Evolutionary conservation across 2,797 vertebrate species (phyloP).

Genomic region (Cynodonichthys magdalenae): DNA sequence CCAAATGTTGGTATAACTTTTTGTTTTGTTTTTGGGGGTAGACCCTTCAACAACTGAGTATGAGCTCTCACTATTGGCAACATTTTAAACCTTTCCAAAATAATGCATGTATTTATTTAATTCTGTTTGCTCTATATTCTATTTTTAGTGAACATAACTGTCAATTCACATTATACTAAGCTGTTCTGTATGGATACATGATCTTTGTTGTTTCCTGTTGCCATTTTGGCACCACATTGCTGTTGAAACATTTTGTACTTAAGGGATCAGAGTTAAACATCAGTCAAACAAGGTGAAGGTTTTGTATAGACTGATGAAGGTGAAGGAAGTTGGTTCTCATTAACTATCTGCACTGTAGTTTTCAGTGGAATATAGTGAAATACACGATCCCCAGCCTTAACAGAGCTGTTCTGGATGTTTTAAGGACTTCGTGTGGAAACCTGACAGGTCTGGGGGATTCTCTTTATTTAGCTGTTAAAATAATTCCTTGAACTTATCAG

Average conservation of each 20-base stretch:
- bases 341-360: background rate
- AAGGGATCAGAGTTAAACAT: conserved; percentile 28
- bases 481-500: conserved; percentile 46
- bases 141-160: conserved; percentile 10
- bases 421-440: conserved; percentile 15
- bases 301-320: too few species aligned
- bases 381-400: conserved; percentile 60
- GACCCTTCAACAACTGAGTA: conserved; percentile 12
- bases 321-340: conserved; percentile 17
- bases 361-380: conserved; percentile 10
- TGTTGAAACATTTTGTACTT: conserved; percentile 32
- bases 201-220: conserved; percentile 13
- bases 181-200: conserved; percentile 35
- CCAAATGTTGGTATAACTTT: background rate
- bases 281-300: too few species aligned
- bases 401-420: conserved; percentile 29
- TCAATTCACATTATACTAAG: background rate
- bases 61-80: conserved; percentile 48
- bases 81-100: conserved; percentile 60
- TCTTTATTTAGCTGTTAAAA: conserved; percentile 11
- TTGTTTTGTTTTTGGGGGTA: background rate
- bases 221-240: conserved; percentile 18
- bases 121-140: conserved; percentile 37
- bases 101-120: conserved; percentile 34
- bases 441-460: conserved; percentile 20